A percentile compares a stretch with the other conserved stretches of the same genome.
Conservation (phyloP, 2,888 invertebrate genomes). For the Norana najaformis region DNA sequence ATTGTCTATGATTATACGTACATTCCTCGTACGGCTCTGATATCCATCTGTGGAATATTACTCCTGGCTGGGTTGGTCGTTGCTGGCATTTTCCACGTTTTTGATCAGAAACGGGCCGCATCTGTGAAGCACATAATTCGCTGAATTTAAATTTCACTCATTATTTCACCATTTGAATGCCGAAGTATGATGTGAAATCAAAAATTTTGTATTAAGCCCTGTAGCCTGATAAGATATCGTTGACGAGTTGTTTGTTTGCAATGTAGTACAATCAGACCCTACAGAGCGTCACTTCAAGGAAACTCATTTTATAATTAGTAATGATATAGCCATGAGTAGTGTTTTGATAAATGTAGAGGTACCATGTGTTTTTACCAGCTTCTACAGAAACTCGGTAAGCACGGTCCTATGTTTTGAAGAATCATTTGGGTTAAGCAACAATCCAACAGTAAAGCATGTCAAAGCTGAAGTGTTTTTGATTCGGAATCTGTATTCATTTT, state of each 20-base stretch:
- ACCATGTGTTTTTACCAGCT: not conserved
- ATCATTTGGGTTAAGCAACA: too few species aligned
- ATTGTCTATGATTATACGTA: constrained; percentile 38
- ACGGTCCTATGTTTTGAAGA: not conserved
- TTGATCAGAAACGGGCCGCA: constrained; percentile 37
- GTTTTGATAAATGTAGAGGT: not conserved
- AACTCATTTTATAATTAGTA: not conserved
- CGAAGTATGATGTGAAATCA: not conserved
- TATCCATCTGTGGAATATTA: constrained; percentile 40
- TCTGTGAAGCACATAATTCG: constrained; percentile 29
- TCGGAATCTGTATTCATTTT: not conserved
- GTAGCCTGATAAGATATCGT: not conserved
- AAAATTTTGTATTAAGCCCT: too few species aligned
- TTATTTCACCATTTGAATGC: not conserved
- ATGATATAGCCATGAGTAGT: not conserved
- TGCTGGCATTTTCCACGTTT: constrained; percentile 34
- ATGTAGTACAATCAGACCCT: not conserved
- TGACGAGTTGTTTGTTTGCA: not conserved
- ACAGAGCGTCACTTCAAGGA: not conserved
- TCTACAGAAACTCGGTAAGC: not conserved
- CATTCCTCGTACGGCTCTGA: constrained; percentile 38
- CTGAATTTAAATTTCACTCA: not conserved
- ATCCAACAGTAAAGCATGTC: not conserved
- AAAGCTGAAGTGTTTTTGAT: not conserved
- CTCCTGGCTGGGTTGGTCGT: constrained; percentile 36